Base-by-base conservation (phyloP, 2,113 vertebrate genomes). In the Cromileptes altivelis region DNA sequence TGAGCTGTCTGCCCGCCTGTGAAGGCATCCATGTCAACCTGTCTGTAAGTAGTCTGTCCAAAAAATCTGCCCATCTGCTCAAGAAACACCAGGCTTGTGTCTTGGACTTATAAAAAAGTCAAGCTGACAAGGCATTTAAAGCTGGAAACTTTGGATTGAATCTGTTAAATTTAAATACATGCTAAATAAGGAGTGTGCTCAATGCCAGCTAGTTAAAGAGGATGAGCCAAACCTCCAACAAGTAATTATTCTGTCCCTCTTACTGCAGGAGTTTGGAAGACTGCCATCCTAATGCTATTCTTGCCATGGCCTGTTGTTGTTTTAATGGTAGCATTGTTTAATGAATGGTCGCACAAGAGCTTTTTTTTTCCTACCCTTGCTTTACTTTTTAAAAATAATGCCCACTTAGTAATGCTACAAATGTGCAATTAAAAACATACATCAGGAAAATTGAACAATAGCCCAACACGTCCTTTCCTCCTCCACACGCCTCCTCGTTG, bases 191-290 rank as follows among this genome's bases (percentile, higher is more conserved):
- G 49, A 55, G 6, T 15, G 25, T 42, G 72, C 49, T 68, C 56
- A 62, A 33, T 80, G 69, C 76, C 78, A 73, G 60, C 81, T 84
- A 85, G 82, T 91, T 87, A 89, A 88, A 58, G 62, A 17, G 78
- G 84, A 86, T 72, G 88, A 84, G 78, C 81, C 76, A 84, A 82
- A 79, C 56, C 61, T 82, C 63, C 79, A 82, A 83, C 79, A 70
- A 89, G 79, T 88, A 92, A 93, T 92, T 92, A 90, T 83, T 75
- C 42, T 75, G 69, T 91, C 64, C 67, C 56, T 74, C 50, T 88
- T 76, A 75, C 79, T 72, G 61, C 72, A 70, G 70, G 62, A 74
- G 77, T 79, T 56, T 92, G 91, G 88, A 91, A 18, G 73, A 27
- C 42, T 56, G 90, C 92, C 89, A 90, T 71, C 57, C 52, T 82